Percentiles rank a stretch among this genome's conserved stretches.
These are phyloP conservation scores for Phrynosoma platyrhinos DNA, from an alignment of 2,113 vertebrate species.

Conservation along the genomic window DNA sequence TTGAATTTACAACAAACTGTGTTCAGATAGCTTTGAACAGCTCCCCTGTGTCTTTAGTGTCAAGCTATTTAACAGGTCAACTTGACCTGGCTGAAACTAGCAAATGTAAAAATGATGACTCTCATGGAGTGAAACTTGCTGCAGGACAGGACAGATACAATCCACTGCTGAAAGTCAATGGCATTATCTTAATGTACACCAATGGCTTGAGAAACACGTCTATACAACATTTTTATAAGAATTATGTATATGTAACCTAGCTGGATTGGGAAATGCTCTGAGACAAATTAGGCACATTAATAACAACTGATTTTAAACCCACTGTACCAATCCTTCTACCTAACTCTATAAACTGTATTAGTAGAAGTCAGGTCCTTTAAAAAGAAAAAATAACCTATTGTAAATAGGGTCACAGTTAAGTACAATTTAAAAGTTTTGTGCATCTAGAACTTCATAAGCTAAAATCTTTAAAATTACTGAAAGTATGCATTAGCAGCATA, in stretches of 20 bases:
- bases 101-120: background rate
- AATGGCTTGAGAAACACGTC: background rate
- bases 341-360: background rate
- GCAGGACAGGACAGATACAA: background rate
- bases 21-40: conserved; percentile 2
- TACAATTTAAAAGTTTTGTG: background rate
- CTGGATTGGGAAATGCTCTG: background rate
- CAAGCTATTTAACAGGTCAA: background rate
- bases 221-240: background rate
- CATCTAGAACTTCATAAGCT: background rate
- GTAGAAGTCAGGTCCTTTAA: background rate
- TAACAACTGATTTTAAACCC: background rate
- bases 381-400: background rate
- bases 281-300: background rate
- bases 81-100: background rate
- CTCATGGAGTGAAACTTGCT: background rate
- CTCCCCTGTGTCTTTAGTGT: background rate
- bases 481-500: conserved; percentile 9
- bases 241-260: background rate
- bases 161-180: no score
- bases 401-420: background rate
- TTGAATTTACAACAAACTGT: background rate
- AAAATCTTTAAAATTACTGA: background rate
- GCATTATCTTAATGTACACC: no score
- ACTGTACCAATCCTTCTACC: background rate